These are phyloP conservation scores for Mythimna ferrago DNA, from an alignment of 2,888 invertebrate genomes.

Conservation along the genomic window DNA sequence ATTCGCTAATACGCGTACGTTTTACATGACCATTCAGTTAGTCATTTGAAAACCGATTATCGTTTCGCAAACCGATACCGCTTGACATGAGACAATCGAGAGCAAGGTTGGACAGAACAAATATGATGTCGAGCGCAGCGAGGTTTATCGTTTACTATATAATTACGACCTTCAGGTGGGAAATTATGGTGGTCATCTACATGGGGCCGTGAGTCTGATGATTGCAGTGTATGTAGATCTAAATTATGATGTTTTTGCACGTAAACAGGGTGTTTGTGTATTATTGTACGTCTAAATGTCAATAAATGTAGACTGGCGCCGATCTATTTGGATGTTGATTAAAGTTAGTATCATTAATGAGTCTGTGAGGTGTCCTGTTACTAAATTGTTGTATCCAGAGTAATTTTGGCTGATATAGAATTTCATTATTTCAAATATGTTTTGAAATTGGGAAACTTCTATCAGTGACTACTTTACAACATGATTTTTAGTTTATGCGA, in stretches of 20 bases:
- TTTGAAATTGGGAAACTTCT: background rate
- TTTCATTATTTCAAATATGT: background rate
- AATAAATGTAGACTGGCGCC: constrained; percentile 25
- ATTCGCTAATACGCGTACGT: background rate
- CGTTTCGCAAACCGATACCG: constrained; percentile 72
- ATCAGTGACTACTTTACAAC: background rate
- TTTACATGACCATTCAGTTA: constrained; percentile 15
- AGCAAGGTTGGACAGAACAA: constrained; percentile 80
- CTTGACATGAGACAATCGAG: constrained; percentile 77
- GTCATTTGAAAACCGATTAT: constrained; percentile 41
- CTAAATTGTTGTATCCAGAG: background rate
- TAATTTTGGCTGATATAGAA: background rate
- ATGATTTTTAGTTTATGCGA: too few relatives aligned
- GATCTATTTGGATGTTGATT: constrained; percentile 13
- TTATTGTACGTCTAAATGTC: constrained; percentile 2
- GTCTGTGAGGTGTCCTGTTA: constrained; percentile 11
- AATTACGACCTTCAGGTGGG: constrained; percentile 66
- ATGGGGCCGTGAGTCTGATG: constrained; percentile 58
- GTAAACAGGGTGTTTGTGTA: constrained; percentile 36
- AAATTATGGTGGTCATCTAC: constrained; percentile 66
- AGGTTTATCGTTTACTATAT: constrained; percentile 45
- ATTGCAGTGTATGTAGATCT: constrained; percentile 47
- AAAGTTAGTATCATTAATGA: background rate
- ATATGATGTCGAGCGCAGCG: constrained; percentile 63
- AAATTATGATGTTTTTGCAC: constrained; percentile 47